phyloP scores from a whole-genome alignment of 2,797 vertebrate species.

The Eurystomus glaucurus region DNA sequence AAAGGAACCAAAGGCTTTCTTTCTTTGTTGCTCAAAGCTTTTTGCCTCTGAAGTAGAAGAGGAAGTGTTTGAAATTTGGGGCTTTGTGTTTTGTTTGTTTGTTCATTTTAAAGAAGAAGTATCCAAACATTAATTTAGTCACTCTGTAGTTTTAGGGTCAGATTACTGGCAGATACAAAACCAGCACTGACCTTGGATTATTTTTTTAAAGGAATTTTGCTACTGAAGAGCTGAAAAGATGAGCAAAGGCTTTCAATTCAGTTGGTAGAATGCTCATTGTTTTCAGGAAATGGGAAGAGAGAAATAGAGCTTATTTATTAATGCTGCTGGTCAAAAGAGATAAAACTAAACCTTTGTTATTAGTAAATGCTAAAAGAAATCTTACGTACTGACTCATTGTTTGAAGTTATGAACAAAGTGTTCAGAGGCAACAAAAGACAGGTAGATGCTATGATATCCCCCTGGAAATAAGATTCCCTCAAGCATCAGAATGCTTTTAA shows the following conservation, averaged over 20 bases:
- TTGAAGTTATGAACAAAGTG: background rate
- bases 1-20: background rate
- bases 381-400: background rate
- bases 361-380: background rate
- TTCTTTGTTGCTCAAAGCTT: background rate
- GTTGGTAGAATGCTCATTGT: background rate
- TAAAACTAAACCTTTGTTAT: background rate
- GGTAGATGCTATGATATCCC: background rate
- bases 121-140: background rate
- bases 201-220: background rate
- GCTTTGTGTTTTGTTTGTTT: background rate
- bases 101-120: background rate
- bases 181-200: fast-evolving
- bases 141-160: background rate
- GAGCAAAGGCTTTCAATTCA: background rate
- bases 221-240: background rate
- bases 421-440: conserved; percentile 5
- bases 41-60: background rate
- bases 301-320: background rate
- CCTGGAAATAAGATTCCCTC: conserved; percentile 1
- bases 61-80: background rate
- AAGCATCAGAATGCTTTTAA: conserved; percentile 45
- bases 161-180: background rate
- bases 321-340: background rate
- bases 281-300: background rate